Evolutionary conservation across 2,797 vertebrate genomes (phyloP), one percentile per base, ranked within the genome.

Genomic region (Pampus argenteus): DNA sequence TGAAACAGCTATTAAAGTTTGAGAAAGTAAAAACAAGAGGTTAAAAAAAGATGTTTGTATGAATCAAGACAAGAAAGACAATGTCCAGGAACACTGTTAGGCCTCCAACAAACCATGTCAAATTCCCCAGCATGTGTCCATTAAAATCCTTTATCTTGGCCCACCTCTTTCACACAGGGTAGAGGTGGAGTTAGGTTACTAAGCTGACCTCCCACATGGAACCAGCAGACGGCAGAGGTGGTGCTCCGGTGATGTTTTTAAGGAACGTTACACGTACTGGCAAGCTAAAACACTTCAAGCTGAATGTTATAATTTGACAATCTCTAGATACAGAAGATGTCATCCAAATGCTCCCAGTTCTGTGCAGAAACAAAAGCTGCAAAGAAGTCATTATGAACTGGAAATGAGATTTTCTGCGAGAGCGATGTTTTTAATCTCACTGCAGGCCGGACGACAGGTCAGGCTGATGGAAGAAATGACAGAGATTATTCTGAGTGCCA

Each of bases 121-220:
- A 81, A 84, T 82, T 67, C 63, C 74, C 64, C 79, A 77, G 81
- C 78, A 84, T 85, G 83, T 55, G 80, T 78, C 74, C 47, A 57
- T 79, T 72, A 73, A 74, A 76, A 69, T 78, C 36, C 51, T 77
- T 86, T 79, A 87, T 87, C 85, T 75, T 1, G 10, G 40, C 71
- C 80, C 63, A 9, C 66, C 68, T 86, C 75, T 64, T 59, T 71
- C 79, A 74, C 73, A 70, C 71, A 29, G 59, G 45, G 57, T 15
- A 18, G 70, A 83, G 66, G 62, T 79, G 76, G 84, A 73, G 71
- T 88, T 44, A 14, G 17, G 78, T 89, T 88, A 75, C 72, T 50
- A 29, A 71, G 14, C 71, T 67, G 71, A 85, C 79, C 86, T 40
- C 83, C 84, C 84, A 83, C 79, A 62, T 42, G 71, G 76, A 69